Base-by-base conservation (phyloP, 2,797 vertebrate species). In the Rhodeus uyekii region DNA sequence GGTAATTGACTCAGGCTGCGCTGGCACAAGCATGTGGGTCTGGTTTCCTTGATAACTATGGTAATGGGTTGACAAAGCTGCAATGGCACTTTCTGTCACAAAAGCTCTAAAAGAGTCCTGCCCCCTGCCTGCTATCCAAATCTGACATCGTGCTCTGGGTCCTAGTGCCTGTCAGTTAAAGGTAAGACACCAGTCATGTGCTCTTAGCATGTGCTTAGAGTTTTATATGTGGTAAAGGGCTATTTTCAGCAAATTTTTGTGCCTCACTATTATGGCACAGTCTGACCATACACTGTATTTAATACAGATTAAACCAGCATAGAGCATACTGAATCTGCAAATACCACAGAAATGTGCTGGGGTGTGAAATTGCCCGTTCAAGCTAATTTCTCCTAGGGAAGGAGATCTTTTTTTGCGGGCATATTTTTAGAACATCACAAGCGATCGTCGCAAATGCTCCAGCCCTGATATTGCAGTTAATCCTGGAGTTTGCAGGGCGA, bases 401-500 rank as follows among this genome's bases (percentile, higher is more conserved):
- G 64, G 42, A 46, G 67, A 76, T 80, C 27, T 87, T 78, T 58
- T 86, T 48, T 44, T 22, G 12, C 22, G 53, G 50, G 78, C 65
- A n/a, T 12, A 61, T 44, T 60, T 84, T 77, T 77, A 63, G 61
- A 42, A 42, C 68, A 38, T 44, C 60, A 81, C 76, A 75, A 63
- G 84, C 76, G 61, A 87, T 87, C 86, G 69, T 86, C 80, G 84
- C 78, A 64, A 76, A 84, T 85, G 83, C 83, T 88, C 86, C 83
- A 86, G 86, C 84, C 86, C 81, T 85, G 84, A 91, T 90, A 92
- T 92, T 90, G 91, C 90, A 82, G 87, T 92, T 93, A 93, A 93
- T 94, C 93, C 92, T 80, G 42, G 85, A 69, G 85, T 85, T 91
- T 90, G 29, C 77, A 89, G 91, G 91, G 88, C 88, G 88, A 90